Evolutionary conservation across 2,888 invertebrate species (phyloP), one percentile per base, ranked within the genome.

Genomic region (Ichneumoninae sp.): DNA sequence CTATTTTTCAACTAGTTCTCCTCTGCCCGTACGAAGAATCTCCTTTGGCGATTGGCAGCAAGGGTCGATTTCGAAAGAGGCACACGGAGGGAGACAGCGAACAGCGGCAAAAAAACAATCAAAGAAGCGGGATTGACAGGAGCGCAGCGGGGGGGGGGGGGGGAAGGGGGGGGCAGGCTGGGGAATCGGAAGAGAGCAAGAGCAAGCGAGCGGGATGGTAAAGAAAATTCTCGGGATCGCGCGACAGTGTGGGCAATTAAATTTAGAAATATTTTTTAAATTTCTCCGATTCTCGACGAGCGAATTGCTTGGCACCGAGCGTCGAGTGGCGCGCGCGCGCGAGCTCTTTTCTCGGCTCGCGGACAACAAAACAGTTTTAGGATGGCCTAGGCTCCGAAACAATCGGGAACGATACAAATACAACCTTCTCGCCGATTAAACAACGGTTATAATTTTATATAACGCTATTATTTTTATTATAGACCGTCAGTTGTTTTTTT

Each of bases 231-330:
- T 85, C 83, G 86, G 87, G 88, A 87, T 87, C 86, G 87, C 69
- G 83, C 80, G 80, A 87, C 85, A 85, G 83, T 87, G 87, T 87
- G 81, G 85, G 87, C 90, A 92, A 93, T 93, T 93, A 93, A 93
- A 93, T 93, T 93, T 93, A 93, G 93, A 93, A 60, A 93, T 93
- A 93, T 92, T 93, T 93, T 93, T 93, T 93, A 93, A 93, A 93
- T 93, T 93, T 93, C 91, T 93, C 91, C 92, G 89, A 93, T 93
- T 93, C 93, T 93, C 90, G 89, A 54, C 82, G 85, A 71, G 91
- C 90, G 93, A 88, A 92, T 93, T 91, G 93, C 93, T 93, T 93
- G 93, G 93, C 93, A 93, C 91, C 87, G 73, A 26, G 13, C 57
- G 30, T 60, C 44, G 68, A 63, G 81, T 44, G 54, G 13, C 63